phyloP scores from a whole-genome alignment of 2,113 vertebrate species.

The Turnix velox region DNA sequence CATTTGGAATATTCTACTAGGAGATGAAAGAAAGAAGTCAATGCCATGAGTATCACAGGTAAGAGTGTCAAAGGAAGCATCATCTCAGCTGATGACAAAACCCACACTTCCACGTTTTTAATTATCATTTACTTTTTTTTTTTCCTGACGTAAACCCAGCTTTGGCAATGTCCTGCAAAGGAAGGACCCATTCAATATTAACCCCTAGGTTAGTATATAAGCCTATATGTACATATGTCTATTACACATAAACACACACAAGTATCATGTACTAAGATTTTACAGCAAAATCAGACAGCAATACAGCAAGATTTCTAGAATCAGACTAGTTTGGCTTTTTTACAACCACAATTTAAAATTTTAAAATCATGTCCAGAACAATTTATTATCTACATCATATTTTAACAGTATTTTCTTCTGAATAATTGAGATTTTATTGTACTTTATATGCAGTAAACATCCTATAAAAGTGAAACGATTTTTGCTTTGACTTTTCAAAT shows the following conservation, averaged over 20 bases:
- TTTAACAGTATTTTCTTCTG: neutral
- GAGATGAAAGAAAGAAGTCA: neutral
- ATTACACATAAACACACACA: neutral
- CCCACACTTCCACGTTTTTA: neutral
- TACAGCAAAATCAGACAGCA: neutral
- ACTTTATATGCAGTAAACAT: constrained; percentile 2
- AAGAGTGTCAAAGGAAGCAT: neutral
- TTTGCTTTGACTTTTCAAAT: neutral
- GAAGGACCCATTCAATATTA: neutral
- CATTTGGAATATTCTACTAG: fast-evolving
- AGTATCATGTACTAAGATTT: neutral
- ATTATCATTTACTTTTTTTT: neutral
- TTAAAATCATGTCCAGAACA: neutral
- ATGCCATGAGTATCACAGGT: fast-evolving
- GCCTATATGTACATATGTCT: fast-evolving
- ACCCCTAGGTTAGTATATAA: neutral
- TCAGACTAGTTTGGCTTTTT: neutral
- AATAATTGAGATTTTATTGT: neutral
- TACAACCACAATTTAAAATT: neutral
- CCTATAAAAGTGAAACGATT: neutral
- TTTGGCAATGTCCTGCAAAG: neutral
- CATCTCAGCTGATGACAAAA: neutral
- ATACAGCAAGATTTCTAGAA: neutral
- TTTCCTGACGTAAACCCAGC: too few relatives aligned
- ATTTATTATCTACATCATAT: neutral